Evolutionary conservation across 2,113 vertebrate genomes (phyloP), one percentile per base, ranked within the genome.

Genomic region (Rattus norvegicus): DNA sequence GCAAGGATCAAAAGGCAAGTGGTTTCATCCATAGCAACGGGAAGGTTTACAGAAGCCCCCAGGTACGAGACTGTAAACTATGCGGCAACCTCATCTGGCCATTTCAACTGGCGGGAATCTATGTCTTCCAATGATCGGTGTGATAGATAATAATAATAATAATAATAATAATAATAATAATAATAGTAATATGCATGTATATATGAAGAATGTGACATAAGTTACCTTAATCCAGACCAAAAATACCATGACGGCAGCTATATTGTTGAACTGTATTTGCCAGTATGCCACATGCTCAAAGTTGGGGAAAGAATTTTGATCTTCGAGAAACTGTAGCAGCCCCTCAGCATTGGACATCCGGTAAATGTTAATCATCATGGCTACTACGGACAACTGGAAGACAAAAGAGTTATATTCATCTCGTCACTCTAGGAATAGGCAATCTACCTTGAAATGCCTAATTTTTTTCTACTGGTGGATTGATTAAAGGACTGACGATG

Each of bases 211-310:
- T 61, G 43, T 33, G 84, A 28, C 54, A 79, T 65, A 86, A 70
- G 76, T 97, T 98, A 99, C 99, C 99, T 99, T 99, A 97, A 99
- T 98, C 99, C 99, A 99, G 87, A 99, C 99, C 84, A 99, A 99
- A 98, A 99, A 99, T 47, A 99, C 99, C 7, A 99, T 99, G 65
- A 99, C 97, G 0, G 99, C 99, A 59, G 99, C 98, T 97, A 99
- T 96, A 63, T 99, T 99, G 98, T 99, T 99, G 98, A 99, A 99
- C 94, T 99, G 99, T 96, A 99, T 98, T 98, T 99, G 99, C 98
- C 99, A 99, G 92, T 99, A 99, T 0, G 99, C 99, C 76, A 99
- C 97, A 52, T 99, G 97, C 94, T 99, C 99, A 70, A 99, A 99
- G 97, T 99, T 99, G 49, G 99, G 99, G 96, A 99, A 99, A 0